phyloP scores from a whole-genome alignment of 2,113 vertebrate genomes.

The Prionailurus bengalensis region DNA sequence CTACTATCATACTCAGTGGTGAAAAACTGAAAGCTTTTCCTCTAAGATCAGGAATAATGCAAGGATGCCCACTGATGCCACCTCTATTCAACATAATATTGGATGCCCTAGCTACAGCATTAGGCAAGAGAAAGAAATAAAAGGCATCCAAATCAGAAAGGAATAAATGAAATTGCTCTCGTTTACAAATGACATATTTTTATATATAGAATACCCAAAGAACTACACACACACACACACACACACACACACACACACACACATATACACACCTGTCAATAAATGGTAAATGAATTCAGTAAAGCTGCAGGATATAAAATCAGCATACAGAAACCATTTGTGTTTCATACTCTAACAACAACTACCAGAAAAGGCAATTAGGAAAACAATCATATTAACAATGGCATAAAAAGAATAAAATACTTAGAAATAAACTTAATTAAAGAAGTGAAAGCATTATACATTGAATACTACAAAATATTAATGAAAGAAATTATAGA shows the following conservation, averaged over 20 bases:
- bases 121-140: neutral
- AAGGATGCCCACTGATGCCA: neutral
- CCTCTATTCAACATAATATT: neutral
- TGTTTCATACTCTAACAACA: neutral
- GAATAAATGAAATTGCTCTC: neutral
- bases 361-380: neutral
- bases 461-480: neutral
- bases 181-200: neutral
- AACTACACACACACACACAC: neutral
- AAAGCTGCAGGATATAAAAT: neutral
- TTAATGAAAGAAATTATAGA: neutral
- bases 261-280: neutral
- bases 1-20: neutral
- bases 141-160: neutral
- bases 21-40: neutral
- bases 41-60: neutral
- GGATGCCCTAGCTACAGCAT: neutral
- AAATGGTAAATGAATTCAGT: neutral
- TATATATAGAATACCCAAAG: neutral
- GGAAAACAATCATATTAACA: neutral
- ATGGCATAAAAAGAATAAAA: neutral
- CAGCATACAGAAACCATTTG: neutral
- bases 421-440: neutral
- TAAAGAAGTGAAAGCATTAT: neutral
- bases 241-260: neutral